These are phyloP conservation scores for Apistogramma diplotaenia DNA, from an alignment of 2,113 vertebrate genomes.

Conservation along the genomic window DNA sequence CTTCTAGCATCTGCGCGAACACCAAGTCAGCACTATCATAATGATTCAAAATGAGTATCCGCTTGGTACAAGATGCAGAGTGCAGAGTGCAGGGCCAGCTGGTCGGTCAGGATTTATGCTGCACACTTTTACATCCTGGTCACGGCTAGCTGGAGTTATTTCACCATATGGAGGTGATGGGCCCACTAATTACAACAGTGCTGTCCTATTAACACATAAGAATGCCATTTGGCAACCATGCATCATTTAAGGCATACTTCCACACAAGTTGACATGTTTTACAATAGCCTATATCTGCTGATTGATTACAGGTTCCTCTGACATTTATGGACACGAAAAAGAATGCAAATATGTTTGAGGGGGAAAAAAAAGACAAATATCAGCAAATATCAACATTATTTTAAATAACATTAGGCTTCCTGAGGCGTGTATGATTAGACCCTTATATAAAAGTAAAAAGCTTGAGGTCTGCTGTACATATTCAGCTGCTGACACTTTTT, in stretches of 20 bases:
- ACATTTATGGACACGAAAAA: slow-evolving; percentile 46
- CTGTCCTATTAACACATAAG: slow-evolving; percentile 61
- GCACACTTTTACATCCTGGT: slow-evolving; percentile 45
- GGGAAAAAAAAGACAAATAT: slow-evolving; percentile 11
- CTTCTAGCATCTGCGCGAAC: neutral
- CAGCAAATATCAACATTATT: slow-evolving; percentile 26
- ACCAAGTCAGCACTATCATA: slow-evolving; percentile 29
- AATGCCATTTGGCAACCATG: slow-evolving; percentile 55
- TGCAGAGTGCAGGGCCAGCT: slow-evolving; percentile 46
- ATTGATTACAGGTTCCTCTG: slow-evolving; percentile 38
- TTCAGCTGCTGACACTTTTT: neutral
- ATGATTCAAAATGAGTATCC: slow-evolving; percentile 19
- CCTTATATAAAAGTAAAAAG: neutral
- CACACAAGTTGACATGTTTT: slow-evolving; percentile 28
- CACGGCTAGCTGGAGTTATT: slow-evolving; percentile 43
- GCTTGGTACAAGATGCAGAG: slow-evolving; percentile 17
- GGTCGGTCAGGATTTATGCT: slow-evolving; percentile 49
- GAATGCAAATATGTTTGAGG: slow-evolving; percentile 17
- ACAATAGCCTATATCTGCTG: slow-evolving; percentile 30
- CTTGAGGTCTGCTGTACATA: neutral
- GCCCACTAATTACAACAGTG: slow-evolving; percentile 65
- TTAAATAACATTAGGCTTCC: slow-evolving; percentile 1
- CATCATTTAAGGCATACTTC: slow-evolving; percentile 58
- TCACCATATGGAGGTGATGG: slow-evolving; percentile 64
- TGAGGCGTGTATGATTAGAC: neutral